Evolutionary conservation across 1,140 invertebrate species (phyloP).

Genomic region (Drosophila seguyi): DNA sequence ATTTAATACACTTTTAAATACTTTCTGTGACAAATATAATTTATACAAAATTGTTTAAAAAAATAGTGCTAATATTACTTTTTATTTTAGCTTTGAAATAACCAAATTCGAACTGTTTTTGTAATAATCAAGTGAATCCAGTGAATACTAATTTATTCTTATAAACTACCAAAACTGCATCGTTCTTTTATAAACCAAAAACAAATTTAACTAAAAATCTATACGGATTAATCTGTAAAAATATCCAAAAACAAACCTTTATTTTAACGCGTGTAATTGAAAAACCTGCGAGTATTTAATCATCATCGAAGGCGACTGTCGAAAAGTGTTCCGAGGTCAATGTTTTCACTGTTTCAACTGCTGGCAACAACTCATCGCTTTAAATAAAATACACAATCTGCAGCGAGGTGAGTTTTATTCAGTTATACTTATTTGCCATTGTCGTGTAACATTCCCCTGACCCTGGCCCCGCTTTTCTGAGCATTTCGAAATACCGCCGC

Average conservation of each 20-base stretch:
- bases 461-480: conserved; percentile 41
- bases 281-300: conserved; percentile 34
- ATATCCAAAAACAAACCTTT: neutral
- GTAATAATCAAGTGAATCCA: neutral
- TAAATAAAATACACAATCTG: conserved; percentile 31
- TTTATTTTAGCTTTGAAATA: neutral
- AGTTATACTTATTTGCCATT: conserved; percentile 25
- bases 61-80: neutral
- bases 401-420: conserved; percentile 40
- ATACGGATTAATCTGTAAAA: conserved; percentile 22
- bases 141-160: conserved; percentile 8
- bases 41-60: too few relatives aligned
- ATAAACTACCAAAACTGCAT: conserved; percentile 1
- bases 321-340: conserved; percentile 67
- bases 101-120: conserved; percentile 1
- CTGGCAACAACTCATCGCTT: conserved; percentile 30
- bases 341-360: conserved; percentile 44
- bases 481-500: conserved; percentile 29
- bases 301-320: conserved; percentile 38
- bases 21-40: neutral
- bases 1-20: too few relatives aligned
- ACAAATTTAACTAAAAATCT: conserved; percentile 3
- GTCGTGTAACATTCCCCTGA: conserved; percentile 39
- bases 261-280: conserved; percentile 42
- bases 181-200: conserved; percentile 14